Conservation (phyloP, 2,113 vertebrate genomes). For the Microcebus tavaratra region DNA sequence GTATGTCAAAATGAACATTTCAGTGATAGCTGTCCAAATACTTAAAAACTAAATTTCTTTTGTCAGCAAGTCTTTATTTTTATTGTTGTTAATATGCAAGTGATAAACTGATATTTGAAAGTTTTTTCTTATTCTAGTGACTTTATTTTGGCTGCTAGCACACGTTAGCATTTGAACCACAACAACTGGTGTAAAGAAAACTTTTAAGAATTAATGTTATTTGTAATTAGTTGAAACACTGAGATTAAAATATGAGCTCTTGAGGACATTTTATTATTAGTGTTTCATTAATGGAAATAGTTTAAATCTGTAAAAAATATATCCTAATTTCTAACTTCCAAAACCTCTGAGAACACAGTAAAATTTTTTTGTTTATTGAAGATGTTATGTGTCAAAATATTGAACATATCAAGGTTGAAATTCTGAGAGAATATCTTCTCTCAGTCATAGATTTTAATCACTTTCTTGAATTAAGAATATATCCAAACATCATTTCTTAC, state of each 20-base stretch:
- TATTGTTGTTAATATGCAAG: slow-evolving; percentile 47
- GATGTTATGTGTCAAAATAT: background rate
- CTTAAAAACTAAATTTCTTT: slow-evolving; percentile 68
- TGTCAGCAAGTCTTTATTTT: slow-evolving; percentile 49
- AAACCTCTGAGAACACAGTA: background rate
- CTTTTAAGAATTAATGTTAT: slow-evolving; percentile 35
- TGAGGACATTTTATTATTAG: slow-evolving; percentile 28
- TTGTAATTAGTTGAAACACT: slow-evolving; percentile 11
- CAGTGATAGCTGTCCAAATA: slow-evolving; percentile 78
- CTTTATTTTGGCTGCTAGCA: slow-evolving; percentile 52
- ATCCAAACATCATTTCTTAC: background rate
- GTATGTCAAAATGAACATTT: slow-evolving; percentile 72
- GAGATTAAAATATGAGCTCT: slow-evolving; percentile 38
- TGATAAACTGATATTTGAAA: slow-evolving; percentile 63
- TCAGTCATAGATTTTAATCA: background rate
- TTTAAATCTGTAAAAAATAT: slow-evolving; percentile 7
- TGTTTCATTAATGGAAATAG: slow-evolving; percentile 17
- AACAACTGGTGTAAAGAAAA: slow-evolving; percentile 37
- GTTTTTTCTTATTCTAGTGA: slow-evolving; percentile 32
- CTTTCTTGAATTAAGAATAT: slow-evolving; percentile 35
- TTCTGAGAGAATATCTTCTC: background rate
- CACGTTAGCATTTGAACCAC: slow-evolving; percentile 7
- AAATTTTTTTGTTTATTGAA: slow-evolving; percentile 13
- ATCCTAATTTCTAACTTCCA: slow-evolving; percentile 12
- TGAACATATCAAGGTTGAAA: background rate